These are phyloP conservation scores for Chloroclysta siterata DNA, from an alignment of 2,888 invertebrate genomes.

Conservation along the genomic window DNA sequence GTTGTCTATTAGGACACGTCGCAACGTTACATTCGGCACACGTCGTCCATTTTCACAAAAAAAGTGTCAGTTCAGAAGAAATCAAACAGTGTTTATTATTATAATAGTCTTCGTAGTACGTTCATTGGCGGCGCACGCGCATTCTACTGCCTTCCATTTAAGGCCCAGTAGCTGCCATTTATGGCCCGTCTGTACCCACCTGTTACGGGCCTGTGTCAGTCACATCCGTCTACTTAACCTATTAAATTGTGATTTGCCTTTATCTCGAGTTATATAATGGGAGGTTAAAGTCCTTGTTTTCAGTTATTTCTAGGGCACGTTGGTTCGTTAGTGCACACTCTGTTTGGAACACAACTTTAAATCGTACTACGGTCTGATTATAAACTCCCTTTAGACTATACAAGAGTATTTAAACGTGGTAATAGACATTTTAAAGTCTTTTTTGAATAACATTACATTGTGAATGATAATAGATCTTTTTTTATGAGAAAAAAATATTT, in stretches of 20 bases:
- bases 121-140: conserved; percentile 55
- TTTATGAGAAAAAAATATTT: too few relatives aligned
- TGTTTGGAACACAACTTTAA: not conserved
- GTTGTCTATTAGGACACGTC: not conserved
- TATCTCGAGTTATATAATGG: conserved; percentile 32
- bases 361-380: not conserved
- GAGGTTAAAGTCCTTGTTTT: conserved; percentile 13
- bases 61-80: conserved; percentile 18
- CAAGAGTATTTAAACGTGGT: too few relatives aligned
- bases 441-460: too few relatives aligned
- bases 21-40: not conserved
- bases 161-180: conserved; percentile 65
- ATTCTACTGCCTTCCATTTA: conserved; percentile 75
- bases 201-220: conserved; percentile 51
- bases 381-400: not conserved
- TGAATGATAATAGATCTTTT: too few relatives aligned
- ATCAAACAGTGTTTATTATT: conserved; percentile 26
- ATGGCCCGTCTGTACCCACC: conserved; percentile 62
- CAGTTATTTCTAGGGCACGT: not conserved
- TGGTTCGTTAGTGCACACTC: not conserved
- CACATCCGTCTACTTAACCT: conserved; percentile 65
- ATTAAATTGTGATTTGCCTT: conserved; percentile 56
- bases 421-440: too few relatives aligned
- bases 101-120: conserved; percentile 28
- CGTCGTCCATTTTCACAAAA: conserved; percentile 2